Conservation (phyloP, 1,140 invertebrate species). For the Drosophila guanche region DNA sequence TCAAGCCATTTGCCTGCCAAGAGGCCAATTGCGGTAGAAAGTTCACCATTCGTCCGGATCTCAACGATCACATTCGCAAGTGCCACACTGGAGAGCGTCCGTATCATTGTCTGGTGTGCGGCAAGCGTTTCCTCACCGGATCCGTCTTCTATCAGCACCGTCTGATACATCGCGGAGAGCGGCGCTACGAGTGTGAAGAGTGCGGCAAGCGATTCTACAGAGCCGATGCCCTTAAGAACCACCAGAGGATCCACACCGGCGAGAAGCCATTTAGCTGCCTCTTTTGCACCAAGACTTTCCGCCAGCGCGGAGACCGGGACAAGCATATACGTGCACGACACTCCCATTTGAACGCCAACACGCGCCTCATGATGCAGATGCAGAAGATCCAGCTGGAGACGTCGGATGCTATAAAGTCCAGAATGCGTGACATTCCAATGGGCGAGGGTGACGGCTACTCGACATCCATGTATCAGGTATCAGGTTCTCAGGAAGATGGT, state of each 20-base stretch:
- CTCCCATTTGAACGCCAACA: conserved; percentile 77
- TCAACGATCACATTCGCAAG: conserved; percentile 88
- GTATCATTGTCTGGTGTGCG: conserved; percentile 88
- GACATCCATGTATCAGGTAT: not conserved
- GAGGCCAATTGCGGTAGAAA: conserved; percentile 86
- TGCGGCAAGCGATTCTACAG: conserved; percentile 86
- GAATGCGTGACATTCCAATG: conserved; percentile 7
- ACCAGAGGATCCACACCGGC: conserved; percentile 88
- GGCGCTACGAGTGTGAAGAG: conserved; percentile 90
- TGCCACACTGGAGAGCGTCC: conserved; percentile 88
- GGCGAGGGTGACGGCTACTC: not conserved
- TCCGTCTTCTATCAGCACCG: conserved; percentile 90
- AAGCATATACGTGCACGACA: conserved; percentile 86
- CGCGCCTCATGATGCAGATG: conserved; percentile 78
- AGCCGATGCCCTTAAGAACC: conserved; percentile 86
- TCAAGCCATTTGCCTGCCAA: conserved; percentile 86
- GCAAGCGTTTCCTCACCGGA: conserved; percentile 89
- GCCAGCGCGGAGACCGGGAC: conserved; percentile 86
- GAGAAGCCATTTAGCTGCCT: conserved; percentile 88
- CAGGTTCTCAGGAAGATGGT: not conserved
- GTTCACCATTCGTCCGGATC: conserved; percentile 87
- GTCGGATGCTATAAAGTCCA: conserved; percentile 59
- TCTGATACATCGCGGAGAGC: conserved; percentile 91
- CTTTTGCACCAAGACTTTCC: conserved; percentile 87
- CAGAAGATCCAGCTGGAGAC: conserved; percentile 75